Evolutionary conservation across 2,888 invertebrate species (phyloP), one percentile per base, ranked within the genome.

Genomic region (Epinotia ramella): DNA sequence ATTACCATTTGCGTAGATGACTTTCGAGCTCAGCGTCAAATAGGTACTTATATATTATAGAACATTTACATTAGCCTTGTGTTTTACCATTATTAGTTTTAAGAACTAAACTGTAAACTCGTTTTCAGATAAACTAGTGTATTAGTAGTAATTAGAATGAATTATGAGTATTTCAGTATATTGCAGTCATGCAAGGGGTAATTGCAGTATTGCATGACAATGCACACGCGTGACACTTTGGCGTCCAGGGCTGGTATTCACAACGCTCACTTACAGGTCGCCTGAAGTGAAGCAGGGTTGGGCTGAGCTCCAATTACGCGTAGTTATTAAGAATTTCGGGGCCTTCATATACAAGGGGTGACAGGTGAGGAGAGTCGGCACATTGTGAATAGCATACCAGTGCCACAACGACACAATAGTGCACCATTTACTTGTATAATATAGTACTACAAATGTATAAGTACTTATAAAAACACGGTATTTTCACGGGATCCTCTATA

Each of bases 121-220:
- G 40, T 62, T 49, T 63, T 62, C 62, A 71, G 63, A 62, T 71
- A 71, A 63, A 33, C 62, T 67, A 44, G 20, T 24, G 28, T 65
- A 56, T 73, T 70, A 70, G 70, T 56, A 57, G 67, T 67, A 73
- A 69, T 73, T 66, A 49, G 60, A 60, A 77, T 77, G 66, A 73
- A 73, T 70, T 70, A 70, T 73, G 56, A 65, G 57, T 73, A 65
- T 73, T 73, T 66, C 65, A 73, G 65, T 73, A 60, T 56, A 66
- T 20, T 83, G 80, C 81, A 82, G 77, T 77, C 79, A 78, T 79
- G 80, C 78, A 81, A 80, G 80, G 77, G 81, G 81, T 84, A 88
- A 89, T 89, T 84, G 84, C 87, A 78, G 78, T 84, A 85, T 90
- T 86, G 89, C 89, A 89, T 89, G 89, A 83, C 82, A 79, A 78